Evolutionary conservation across 2,888 invertebrate genomes (phyloP), one percentile per base, ranked within the genome.

Genomic region (Acleris sparsana): DNA sequence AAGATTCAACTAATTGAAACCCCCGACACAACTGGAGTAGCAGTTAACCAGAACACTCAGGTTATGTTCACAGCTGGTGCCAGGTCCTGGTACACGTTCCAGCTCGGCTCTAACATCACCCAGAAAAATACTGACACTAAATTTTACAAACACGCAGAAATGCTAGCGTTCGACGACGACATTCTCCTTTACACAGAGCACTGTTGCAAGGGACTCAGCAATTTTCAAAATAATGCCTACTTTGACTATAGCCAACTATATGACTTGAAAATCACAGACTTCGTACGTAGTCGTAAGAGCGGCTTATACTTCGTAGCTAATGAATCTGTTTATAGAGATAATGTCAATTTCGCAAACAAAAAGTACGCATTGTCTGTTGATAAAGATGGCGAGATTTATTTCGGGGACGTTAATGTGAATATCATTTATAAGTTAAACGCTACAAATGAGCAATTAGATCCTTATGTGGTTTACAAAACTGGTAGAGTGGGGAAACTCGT

Each of bases 41-140:
- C 52, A 9, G 11, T 63, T 18, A 20, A 63, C 20, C 56, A 57
- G 5, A 25, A 57, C 2, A 46, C 52, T 0, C 51, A 44, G 5
- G 43, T 18, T 3, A 16, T 63, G 44, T 63, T 57, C 22, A 55
- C 25, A 33, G 13, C 17, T 46, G 46, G 46, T 17, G 46, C 16
- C 16, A 46, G 6, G 2, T 16, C 46, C n/a, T 46, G 46, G 46
- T 46, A n/a, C 17, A 46, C 16, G 5, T 17, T n/a, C 5, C n/a
- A 16, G n/a, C 46, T n/a, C 1, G 46, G 17, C 7, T 46, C 46
- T 17, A 16, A 46, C 46, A 17, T n/a, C n/a, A n/a, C 17, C 7
- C 0, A 17, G 17, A 17, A 5, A 6, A 46, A 16, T 7, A 46
- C 46, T 46, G n/a, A 46, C n/a, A 7, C 1, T 5, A 0, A n/a